Percentiles rank a stretch among this genome's conserved stretches.
These are phyloP conservation scores for Pristiophorus japonicus DNA, from an alignment of 2,113 vertebrate species.

Conservation along the genomic window DNA sequence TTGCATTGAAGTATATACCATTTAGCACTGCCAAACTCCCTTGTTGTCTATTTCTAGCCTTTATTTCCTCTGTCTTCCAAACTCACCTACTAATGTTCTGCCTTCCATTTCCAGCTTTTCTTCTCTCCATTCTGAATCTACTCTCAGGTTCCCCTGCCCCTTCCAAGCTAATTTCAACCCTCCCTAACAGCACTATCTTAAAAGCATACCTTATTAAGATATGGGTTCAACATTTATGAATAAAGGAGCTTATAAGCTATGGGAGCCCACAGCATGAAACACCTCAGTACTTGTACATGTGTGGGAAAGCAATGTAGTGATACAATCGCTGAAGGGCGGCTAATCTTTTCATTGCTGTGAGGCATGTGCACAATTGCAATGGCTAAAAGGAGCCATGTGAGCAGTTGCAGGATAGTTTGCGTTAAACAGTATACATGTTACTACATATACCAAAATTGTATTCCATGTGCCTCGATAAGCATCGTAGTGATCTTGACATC, in stretches of 20 bases:
- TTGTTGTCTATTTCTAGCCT: no score
- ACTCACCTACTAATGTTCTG: no score
- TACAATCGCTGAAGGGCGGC: neutral
- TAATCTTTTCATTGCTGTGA: neutral
- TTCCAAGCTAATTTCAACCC: no score
- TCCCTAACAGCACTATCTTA: no score
- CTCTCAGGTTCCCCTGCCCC: no score
- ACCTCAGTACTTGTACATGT: neutral
- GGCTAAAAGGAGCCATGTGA: neutral
- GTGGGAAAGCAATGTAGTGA: neutral
- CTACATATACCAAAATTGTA: neutral
- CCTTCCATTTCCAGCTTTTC: no score
- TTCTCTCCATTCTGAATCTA: no score
- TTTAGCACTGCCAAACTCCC: no score
- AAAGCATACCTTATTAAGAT: neutral
- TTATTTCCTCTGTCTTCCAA: no score
- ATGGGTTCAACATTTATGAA: neutral
- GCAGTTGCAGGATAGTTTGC: neutral
- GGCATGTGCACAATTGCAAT: neutral
- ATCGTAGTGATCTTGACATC: neutral
- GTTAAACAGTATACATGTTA: neutral
- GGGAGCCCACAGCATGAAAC: neutral
- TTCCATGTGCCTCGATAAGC: neutral
- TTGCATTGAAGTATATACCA: no score
- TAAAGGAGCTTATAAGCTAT: neutral